These are phyloP conservation scores for Petrocephalus schoutedeni DNA, from an alignment of 2,797 vertebrate genomes.

Conservation along the genomic window DNA sequence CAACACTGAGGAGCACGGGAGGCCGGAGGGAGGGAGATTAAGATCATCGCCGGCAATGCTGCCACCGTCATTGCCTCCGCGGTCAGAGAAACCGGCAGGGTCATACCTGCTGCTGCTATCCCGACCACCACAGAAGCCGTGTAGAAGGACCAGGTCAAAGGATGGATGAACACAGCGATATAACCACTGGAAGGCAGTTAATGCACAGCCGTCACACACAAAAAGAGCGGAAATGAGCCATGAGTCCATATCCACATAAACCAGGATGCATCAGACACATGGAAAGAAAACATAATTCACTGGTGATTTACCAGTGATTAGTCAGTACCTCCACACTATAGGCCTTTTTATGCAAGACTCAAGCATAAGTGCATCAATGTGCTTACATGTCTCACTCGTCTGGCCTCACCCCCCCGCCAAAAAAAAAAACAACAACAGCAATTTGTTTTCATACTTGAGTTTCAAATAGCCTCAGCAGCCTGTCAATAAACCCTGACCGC, in stretches of 20 bases:
- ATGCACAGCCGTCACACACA: not conserved
- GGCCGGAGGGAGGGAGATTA: not conserved
- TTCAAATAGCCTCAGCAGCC: not conserved
- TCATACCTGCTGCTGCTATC: slow-evolving; percentile 83
- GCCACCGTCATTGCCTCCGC: not conserved
- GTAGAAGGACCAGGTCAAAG: slow-evolving; percentile 88
- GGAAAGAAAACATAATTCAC: not conserved
- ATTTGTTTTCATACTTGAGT: not conserved
- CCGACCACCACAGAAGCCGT: slow-evolving; percentile 88
- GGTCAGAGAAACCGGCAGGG: not conserved
- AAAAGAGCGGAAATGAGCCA: not conserved
- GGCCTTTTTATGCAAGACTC: not conserved
- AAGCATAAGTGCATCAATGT: not conserved
- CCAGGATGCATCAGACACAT: not conserved
- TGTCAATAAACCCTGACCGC: not conserved
- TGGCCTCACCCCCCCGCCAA: not conserved
- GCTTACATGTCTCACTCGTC: not conserved
- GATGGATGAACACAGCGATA: slow-evolving; percentile 93
- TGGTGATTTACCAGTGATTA: not conserved
- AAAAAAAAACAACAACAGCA: no score
- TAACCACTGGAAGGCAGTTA: slow-evolving; percentile 66
- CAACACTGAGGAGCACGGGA: slow-evolving; percentile 62
- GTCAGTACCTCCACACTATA: not conserved
- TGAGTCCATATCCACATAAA: not conserved
- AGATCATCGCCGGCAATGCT: not conserved